Percentiles rank a stretch among this genome's conserved stretches.
These are phyloP conservation scores for Cephus rjabovi DNA, from an alignment of 2,888 invertebrate genomes.

Conservation along the genomic window DNA sequence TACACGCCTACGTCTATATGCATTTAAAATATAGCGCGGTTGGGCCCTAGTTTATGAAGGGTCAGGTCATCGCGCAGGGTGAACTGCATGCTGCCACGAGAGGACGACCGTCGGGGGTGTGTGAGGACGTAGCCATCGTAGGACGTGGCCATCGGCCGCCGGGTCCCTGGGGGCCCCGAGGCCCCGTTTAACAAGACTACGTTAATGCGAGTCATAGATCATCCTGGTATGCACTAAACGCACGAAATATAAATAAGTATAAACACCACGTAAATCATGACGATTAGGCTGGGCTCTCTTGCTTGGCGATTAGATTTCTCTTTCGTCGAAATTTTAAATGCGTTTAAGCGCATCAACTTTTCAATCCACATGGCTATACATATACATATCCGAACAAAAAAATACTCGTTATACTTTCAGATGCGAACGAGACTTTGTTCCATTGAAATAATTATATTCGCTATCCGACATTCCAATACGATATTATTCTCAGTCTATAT, in stretches of 20 bases:
- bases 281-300: slow-evolving; percentile 39
- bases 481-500: not conserved
- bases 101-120: slow-evolving; percentile 33
- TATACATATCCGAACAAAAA: too few relatives aligned
- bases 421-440: not conserved
- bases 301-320: not conserved
- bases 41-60: slow-evolving; percentile 65
- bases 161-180: slow-evolving; percentile 42
- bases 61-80: slow-evolving; percentile 59
- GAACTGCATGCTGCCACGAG: slow-evolving; percentile 15
- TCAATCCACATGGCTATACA: too few relatives aligned
- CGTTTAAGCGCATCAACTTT: not conserved
- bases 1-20: slow-evolving; percentile 64
- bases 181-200: slow-evolving; percentile 65
- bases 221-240: slow-evolving; percentile 61
- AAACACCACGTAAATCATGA: slow-evolving; percentile 64
- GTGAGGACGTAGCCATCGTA: slow-evolving; percentile 13
- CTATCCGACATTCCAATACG: not conserved
- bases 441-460: not conserved
- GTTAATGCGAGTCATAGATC: slow-evolving; percentile 65
- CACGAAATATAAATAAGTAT: slow-evolving; percentile 63
- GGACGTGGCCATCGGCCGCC: slow-evolving; percentile 31
- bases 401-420: too few relatives aligned
- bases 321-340: not conserved
- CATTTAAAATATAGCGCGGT: slow-evolving; percentile 64